Percentiles rank a stretch among this genome's conserved stretches.
Evolutionary conservation across 2,888 invertebrate species (phyloP).

Genomic region (Oxycera nigricornis): DNA sequence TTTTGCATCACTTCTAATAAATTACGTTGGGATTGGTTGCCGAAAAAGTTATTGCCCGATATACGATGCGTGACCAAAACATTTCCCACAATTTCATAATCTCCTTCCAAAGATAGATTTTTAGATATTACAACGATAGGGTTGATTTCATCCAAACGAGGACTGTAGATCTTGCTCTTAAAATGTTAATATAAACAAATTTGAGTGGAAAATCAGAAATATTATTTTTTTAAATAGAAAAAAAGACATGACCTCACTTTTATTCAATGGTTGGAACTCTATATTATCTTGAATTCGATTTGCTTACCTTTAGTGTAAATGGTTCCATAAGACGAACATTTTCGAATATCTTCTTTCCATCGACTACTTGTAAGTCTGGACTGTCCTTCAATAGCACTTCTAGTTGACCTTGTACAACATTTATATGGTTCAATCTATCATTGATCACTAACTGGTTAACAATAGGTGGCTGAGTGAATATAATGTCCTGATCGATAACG

Average conservation of each 20-base stretch:
- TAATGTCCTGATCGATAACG: slow-evolving; percentile 61
- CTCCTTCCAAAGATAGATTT: slow-evolving; percentile 60
- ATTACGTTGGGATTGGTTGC: slow-evolving; percentile 49
- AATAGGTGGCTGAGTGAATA: slow-evolving; percentile 60
- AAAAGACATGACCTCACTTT: too few species aligned
- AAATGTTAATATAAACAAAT: slow-evolving; percentile 47
- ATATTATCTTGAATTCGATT: too few species aligned
- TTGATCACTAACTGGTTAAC: slow-evolving; percentile 60
- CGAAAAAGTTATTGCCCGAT: slow-evolving; percentile 53
- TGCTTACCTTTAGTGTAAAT: slow-evolving; percentile 57
- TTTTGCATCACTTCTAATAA: slow-evolving; percentile 49
- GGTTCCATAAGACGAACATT: slow-evolving; percentile 62
- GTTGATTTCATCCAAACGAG: slow-evolving; percentile 59
- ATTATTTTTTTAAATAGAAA: background rate
- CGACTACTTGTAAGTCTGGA: slow-evolving; percentile 60
- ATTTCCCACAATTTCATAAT: slow-evolving; percentile 62
- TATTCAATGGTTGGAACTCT: too few species aligned
- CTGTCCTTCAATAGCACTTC: slow-evolving; percentile 62
- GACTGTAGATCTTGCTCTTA: slow-evolving; percentile 63
- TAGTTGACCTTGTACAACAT: slow-evolving; percentile 60
- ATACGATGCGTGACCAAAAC: slow-evolving; percentile 62
- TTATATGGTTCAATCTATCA: slow-evolving; percentile 63
- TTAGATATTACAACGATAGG: slow-evolving; percentile 62
- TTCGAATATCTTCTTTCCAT: slow-evolving; percentile 62
- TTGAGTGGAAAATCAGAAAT: background rate